Percentiles rank a stretch among this genome's conserved stretches.
Evolutionary conservation across 2,888 invertebrate species (phyloP).

Genomic region (Orgyia antiqua): DNA sequence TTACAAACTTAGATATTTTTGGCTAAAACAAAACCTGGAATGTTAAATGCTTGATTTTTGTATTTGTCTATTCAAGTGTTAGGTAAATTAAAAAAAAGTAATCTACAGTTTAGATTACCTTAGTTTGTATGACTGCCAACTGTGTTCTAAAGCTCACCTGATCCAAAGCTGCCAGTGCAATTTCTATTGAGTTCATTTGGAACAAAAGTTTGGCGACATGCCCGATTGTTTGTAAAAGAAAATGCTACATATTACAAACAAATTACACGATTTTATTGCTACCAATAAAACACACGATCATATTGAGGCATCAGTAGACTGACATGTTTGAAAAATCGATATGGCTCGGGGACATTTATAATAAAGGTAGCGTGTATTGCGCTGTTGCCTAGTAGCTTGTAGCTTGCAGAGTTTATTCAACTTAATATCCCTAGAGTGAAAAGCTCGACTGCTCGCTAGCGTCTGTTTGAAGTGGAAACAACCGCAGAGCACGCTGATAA

Average conservation of each 20-base stretch:
- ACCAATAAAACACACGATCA: too few relatives aligned
- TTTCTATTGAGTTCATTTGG: conserved; percentile 18
- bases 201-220: conserved; percentile 20
- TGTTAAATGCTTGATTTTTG: too few relatives aligned
- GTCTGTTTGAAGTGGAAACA: conserved; percentile 59
- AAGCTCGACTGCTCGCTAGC: conserved; percentile 29
- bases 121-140: conserved; percentile 20
- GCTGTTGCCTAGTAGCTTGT: conserved; percentile 18
- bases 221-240: conserved; percentile 12
- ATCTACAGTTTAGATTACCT: conserved; percentile 1
- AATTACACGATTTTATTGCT: background rate
- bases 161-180: conserved; percentile 14
- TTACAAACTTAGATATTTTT: too few relatives aligned
- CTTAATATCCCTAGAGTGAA: conserved; percentile 39
- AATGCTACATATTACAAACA: background rate
- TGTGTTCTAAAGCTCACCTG: conserved; percentile 27
- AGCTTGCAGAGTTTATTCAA: conserved; percentile 44
- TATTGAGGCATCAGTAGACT: too few relatives aligned
- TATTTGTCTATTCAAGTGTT: too few relatives aligned
- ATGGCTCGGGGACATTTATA: conserved; percentile 15
- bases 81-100: too few relatives aligned
- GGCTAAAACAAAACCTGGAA: too few relatives aligned
- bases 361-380: conserved; percentile 16
- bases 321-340: conserved; percentile 19
- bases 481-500: conserved; percentile 64